phyloP scores from a whole-genome alignment of 2,888 invertebrate genomes.

The Drosophila nr. medialis region DNA sequence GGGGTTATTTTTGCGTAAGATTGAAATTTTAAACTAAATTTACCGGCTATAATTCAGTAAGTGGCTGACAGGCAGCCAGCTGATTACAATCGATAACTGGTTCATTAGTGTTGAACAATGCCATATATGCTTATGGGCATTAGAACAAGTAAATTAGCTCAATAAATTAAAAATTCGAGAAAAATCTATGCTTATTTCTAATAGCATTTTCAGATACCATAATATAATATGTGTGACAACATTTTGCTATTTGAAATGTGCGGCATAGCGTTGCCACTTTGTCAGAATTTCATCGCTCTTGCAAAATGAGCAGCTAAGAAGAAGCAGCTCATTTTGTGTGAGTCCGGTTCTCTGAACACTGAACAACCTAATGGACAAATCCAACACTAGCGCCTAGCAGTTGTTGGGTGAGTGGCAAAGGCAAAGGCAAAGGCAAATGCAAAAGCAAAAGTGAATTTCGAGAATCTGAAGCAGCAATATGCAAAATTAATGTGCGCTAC shows the following conservation, averaged over 20 bases:
- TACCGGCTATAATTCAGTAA: constrained; percentile 13
- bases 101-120: constrained; percentile 12
- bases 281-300: not conserved
- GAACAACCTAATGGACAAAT: constrained; percentile 42
- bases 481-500: constrained; percentile 56
- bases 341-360: constrained; percentile 38
- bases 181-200: not conserved
- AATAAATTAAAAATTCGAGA: not conserved
- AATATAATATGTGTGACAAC: not conserved
- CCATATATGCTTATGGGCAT: not conserved
- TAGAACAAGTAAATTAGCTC: not conserved
- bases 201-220: not conserved
- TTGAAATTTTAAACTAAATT: not conserved
- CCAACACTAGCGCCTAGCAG: constrained; percentile 56
- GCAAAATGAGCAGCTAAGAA: constrained; percentile 12
- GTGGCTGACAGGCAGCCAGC: constrained; percentile 10
- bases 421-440: constrained; percentile 45
- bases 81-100: constrained; percentile 40
- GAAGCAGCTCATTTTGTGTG: constrained; percentile 32
- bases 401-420: constrained; percentile 62
- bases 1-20: not conserved
- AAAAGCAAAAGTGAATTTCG: constrained; percentile 59
- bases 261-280: constrained; percentile 27
- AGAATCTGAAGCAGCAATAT: constrained; percentile 42
- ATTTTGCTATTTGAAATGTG: not conserved